Evolutionary conservation across 2,888 invertebrate genomes (phyloP).

Genomic region (Polylopha cassiicola): DNA sequence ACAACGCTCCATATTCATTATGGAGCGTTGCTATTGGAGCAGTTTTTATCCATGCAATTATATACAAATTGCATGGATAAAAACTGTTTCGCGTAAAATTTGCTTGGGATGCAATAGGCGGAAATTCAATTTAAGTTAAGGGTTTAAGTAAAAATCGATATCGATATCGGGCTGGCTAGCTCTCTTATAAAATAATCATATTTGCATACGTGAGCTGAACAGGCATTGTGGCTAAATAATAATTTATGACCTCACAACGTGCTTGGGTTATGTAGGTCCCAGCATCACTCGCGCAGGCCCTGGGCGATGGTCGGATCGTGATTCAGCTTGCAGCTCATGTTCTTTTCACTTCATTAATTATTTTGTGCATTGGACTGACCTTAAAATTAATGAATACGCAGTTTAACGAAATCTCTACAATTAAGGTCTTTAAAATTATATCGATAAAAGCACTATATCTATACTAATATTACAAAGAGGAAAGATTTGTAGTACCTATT

Average conservation of each 20-base stretch:
- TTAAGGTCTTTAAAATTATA: no score
- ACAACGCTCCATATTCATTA: no score
- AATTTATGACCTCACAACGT: conserved; percentile 45
- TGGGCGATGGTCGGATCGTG: conserved; percentile 40
- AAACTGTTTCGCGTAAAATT: no score
- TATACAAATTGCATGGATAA: no score
- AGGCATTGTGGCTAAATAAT: conserved; percentile 44
- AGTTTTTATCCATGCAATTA: no score
- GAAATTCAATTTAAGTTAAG: background rate
- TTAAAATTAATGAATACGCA: no score
- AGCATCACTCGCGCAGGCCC: conserved; percentile 27
- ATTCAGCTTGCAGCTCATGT: conserved; percentile 23
- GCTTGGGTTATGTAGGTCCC: conserved; percentile 30
- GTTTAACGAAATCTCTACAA: no score
- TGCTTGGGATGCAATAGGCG: background rate
- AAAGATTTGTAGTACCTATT: no score
- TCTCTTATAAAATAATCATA: conserved; percentile 32
- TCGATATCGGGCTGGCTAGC: conserved; percentile 7
- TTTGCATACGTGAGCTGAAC: conserved; percentile 35
- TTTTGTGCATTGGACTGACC: no score
- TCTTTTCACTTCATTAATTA: conserved; percentile 12
- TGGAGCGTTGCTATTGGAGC: no score
- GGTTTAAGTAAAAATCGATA: background rate
- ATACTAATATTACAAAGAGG: no score
- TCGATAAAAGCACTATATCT: no score